These are phyloP conservation scores for Nasonia vitripennis DNA, from an alignment of 1,140 invertebrate species.

Conservation along the genomic window DNA sequence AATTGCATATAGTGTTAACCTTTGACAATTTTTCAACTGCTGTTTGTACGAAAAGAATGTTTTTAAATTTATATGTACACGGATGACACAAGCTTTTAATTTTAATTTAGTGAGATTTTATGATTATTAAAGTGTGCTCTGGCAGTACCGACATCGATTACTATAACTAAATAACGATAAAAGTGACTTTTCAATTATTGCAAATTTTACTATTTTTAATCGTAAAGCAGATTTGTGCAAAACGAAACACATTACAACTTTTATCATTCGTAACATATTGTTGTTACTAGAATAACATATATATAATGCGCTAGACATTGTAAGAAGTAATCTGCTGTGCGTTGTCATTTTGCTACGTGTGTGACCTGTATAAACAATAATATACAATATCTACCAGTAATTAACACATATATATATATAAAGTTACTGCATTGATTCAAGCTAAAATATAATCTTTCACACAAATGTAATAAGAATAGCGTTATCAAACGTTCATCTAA, in stretches of 20 bases:
- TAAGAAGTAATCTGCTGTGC: constrained; percentile 5
- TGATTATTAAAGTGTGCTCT: no score
- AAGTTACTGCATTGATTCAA: constrained; percentile 9
- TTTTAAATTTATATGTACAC: neutral
- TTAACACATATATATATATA: neutral
- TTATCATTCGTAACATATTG: constrained; percentile 9
- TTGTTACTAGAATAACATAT: neutral
- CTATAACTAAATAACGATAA: neutral
- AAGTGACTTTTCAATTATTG: neutral
- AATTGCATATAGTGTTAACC: constrained; percentile 7
- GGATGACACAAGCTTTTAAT: neutral
- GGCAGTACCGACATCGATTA: no score
- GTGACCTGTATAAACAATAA: constrained; percentile 32
- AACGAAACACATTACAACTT: neutral
- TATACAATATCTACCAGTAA: neutral
- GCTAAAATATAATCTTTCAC: neutral
- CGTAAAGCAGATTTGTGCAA: constrained; percentile 15
- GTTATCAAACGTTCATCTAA: neutral
- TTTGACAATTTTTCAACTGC: neutral
- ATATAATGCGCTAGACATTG: neutral
- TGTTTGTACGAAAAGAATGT: constrained; percentile 36
- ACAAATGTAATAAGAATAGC: constrained; percentile 19
- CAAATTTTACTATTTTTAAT: neutral
- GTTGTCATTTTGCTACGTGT: constrained; percentile 37
- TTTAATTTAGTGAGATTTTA: neutral